A percentile compares a stretch with the other conserved stretches of the same genome.
These are phyloP conservation scores for Scaptodrosophila lebanonensis DNA, from an alignment of 1,140 invertebrate genomes.

Conservation along the genomic window DNA sequence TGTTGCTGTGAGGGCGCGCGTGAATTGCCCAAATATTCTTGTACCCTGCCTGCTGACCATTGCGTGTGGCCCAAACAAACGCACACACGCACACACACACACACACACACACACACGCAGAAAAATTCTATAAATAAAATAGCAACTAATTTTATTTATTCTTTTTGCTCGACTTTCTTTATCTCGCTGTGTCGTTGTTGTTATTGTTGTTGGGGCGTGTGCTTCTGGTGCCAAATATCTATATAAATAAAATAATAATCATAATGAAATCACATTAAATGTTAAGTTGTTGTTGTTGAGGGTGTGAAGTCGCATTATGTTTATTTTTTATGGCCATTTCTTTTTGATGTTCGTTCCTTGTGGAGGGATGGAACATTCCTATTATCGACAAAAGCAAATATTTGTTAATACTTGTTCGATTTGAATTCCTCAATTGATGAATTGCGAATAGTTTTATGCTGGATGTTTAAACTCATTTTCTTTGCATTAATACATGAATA, in stretches of 20 bases:
- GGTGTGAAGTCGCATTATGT: not conserved
- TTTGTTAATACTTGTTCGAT: no score
- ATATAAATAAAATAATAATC: slow-evolving; percentile 56
- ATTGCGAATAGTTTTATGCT: no score
- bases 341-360: not conserved
- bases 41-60: not conserved
- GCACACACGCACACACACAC: not conserved
- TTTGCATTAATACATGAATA: no score
- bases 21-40: no score
- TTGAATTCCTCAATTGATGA: no score
- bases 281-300: not conserved
- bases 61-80: slow-evolving; percentile 35
- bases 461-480: no score
- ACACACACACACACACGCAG: not conserved
- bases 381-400: no score
- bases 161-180: slow-evolving; percentile 5
- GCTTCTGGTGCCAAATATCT: slow-evolving; percentile 1
- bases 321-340: not conserved
- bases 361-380: not conserved
- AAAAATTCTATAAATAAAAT: slow-evolving; percentile 59
- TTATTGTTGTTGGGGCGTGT: not conserved
- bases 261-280: slow-evolving; percentile 37
- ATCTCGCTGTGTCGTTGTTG: not conserved
- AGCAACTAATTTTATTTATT: slow-evolving; percentile 72
- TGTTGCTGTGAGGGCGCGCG: no score